Evolutionary conservation across 1,140 invertebrate genomes (phyloP).

Genomic region (Heliconius congener): DNA sequence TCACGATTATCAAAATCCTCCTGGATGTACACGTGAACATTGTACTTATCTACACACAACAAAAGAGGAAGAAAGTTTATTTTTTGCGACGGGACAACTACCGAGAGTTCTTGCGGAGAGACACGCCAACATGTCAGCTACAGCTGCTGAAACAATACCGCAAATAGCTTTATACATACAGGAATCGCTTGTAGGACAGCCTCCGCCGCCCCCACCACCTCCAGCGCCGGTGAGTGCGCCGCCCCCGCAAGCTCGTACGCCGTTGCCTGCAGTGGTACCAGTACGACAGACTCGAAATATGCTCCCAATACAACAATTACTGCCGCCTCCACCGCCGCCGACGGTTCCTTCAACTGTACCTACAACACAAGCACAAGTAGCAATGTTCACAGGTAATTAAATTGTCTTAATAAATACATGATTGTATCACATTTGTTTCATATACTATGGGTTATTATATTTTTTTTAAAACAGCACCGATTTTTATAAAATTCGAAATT

Average conservation of each 20-base stretch:
- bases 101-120: constrained; percentile 55
- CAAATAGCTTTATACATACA: constrained; percentile 48
- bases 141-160: constrained; percentile 46
- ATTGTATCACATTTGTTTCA: not conserved
- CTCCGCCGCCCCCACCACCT: constrained; percentile 32
- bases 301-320: constrained; percentile 21
- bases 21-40: constrained; percentile 52
- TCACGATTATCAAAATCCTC: constrained; percentile 62
- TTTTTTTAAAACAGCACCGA: no score
- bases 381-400: constrained; percentile 29
- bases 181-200: constrained; percentile 40
- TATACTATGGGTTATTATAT: no score
- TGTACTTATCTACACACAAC: constrained; percentile 62
- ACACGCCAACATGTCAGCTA: constrained; percentile 49
- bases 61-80: constrained; percentile 59
- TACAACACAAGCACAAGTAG: constrained; percentile 10
- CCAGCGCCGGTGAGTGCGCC: constrained; percentile 17
- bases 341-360: constrained; percentile 17
- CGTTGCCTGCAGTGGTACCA: not conserved
- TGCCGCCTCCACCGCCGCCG: constrained; percentile 27
- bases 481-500: no score
- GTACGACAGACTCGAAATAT: not conserved
- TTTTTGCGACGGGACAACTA: constrained; percentile 50
- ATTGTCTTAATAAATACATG: not conserved
- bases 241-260: not conserved